Evolutionary conservation across 2,888 invertebrate species (phyloP), one percentile per base, ranked within the genome.

Genomic region (Melanostoma mellinum): DNA sequence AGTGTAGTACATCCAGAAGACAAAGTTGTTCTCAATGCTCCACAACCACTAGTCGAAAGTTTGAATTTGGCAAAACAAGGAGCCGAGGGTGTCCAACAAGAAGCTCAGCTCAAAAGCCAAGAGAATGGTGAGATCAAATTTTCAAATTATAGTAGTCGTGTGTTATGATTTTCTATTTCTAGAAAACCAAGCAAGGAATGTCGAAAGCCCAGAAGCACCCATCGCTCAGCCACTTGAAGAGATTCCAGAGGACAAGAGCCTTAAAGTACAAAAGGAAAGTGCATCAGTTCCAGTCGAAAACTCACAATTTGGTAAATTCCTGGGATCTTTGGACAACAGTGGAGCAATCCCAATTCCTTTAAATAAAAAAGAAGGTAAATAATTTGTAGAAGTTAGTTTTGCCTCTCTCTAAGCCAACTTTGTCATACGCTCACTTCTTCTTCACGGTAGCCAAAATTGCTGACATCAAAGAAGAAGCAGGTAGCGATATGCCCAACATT

Each of bases 1-100:
- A 86, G 84, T 74, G 52, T 86, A 9, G 65, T 53, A 2, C 78
- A 86, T 63, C 73, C 81, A 2, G 73, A 82, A 3, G 73, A 73
- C 6, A 78, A 69, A 60, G 30, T 65, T 35, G 8, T 9, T 5
- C n/a, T 38, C 0, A 75, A 61, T 10, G 56, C 46, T 0, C 32
- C 69, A 32, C 36, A 46, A 6, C 6, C 20, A 40, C 30, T 2
- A 3, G 38, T 4, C 4, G 50, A 63, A 9, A 44, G 46, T 46
- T 3, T 5, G 8, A 53, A 38, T 10, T 44, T 56, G 3, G 38
- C n/a, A 0, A 78, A 67, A 55, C 33, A 40, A 8, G 46, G 33
- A 9, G 20, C 6, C 38, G 36, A 48, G 3, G 38, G 10, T 20
- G 65, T 40, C 36, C 48, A 9, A 9, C 38, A 5, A 6, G 65